These are phyloP conservation scores for Papilio protenor DNA, from an alignment of 2,888 invertebrate genomes.

Conservation along the genomic window DNA sequence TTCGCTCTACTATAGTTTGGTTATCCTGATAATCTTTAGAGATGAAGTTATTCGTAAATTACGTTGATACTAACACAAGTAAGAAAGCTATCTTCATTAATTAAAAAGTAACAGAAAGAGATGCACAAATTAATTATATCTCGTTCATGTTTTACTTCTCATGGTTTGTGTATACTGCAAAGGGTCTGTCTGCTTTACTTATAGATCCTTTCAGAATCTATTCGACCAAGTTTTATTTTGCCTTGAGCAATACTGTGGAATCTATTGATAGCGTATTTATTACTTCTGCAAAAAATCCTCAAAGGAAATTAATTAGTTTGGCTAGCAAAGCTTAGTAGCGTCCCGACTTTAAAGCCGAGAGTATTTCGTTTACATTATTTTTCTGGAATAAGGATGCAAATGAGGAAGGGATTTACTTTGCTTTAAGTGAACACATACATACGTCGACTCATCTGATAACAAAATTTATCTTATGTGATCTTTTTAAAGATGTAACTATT, in stretches of 20 bases:
- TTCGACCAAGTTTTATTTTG: not conserved
- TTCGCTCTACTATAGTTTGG: not conserved
- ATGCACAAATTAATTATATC: not conserved
- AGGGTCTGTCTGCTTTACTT: not conserved
- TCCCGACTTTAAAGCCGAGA: not conserved
- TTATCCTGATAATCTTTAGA: not conserved
- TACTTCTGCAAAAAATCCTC: slow-evolving; percentile 2
- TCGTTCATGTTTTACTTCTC: not conserved
- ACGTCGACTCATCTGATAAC: not conserved
- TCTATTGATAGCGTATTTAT: not conserved
- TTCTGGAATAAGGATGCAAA: not conserved
- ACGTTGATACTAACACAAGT: not conserved
- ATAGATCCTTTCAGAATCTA: not conserved
- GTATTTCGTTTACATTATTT: not conserved
- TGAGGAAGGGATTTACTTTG: not conserved
- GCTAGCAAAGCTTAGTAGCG: not conserved
- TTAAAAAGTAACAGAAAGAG: too few species aligned
- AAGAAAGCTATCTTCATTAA: too few species aligned
- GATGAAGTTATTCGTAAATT: not conserved
- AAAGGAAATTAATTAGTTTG: slow-evolving; percentile 10
- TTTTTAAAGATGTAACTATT: not conserved
- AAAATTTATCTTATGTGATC: not conserved
- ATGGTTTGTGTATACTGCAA: not conserved
- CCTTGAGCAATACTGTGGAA: not conserved
- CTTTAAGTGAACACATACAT: not conserved